A percentile compares a stretch with the other conserved stretches of the same genome.
Conservation (phyloP, 2,888 invertebrate species). For the Aricia artaxerxes region DNA sequence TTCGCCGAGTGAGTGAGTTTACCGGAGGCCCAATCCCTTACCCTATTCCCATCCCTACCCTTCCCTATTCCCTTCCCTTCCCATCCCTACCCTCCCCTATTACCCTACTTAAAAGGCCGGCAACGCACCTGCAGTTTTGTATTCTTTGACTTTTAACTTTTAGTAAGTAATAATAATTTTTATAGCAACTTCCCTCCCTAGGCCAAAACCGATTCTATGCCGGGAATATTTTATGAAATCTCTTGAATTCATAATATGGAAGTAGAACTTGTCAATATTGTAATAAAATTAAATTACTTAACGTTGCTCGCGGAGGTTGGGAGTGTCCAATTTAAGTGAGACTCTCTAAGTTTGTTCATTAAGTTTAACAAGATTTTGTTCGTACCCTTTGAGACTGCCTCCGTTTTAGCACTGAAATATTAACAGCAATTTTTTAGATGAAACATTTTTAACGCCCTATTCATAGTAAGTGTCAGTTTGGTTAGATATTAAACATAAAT, state of each 20-base stretch:
- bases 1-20: too few species aligned
- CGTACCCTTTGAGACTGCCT: slow-evolving; percentile 63
- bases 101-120: too few species aligned
- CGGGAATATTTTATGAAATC: slow-evolving; percentile 15
- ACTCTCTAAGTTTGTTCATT: slow-evolving; percentile 72
- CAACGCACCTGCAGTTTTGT: too few species aligned
- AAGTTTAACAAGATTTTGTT: slow-evolving; percentile 72
- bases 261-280: slow-evolving; percentile 41
- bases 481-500: background rate
- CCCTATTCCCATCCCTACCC: too few species aligned
- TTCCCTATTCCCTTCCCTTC: too few species aligned
- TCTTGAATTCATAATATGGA: slow-evolving; percentile 24
- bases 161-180: too few species aligned
- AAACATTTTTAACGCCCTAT: slow-evolving; percentile 23
- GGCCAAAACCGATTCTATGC: background rate
- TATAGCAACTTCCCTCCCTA: too few species aligned
- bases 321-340: slow-evolving; percentile 59
- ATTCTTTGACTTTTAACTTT: too few species aligned
- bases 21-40: too few species aligned
- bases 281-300: slow-evolving; percentile 45
- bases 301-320: slow-evolving; percentile 41
- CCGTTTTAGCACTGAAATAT: slow-evolving; percentile 55
- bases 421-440: slow-evolving; percentile 49
- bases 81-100: too few species aligned
- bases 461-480: background rate